Evolutionary conservation across 1,140 invertebrate species (phyloP).

Genomic region (Stegodyphus mimosarum): DNA sequence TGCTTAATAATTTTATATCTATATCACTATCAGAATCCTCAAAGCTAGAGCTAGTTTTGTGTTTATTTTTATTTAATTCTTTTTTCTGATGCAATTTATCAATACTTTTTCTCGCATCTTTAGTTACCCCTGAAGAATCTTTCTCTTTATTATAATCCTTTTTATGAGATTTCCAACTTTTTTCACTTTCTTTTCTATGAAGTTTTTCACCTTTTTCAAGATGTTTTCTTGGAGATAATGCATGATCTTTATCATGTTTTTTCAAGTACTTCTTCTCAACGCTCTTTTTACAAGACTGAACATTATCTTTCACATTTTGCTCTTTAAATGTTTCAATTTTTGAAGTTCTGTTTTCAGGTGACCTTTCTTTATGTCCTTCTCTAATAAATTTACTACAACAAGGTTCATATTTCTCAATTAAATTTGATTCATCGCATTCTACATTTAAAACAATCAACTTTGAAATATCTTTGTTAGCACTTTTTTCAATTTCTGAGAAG

Average conservation of each 20-base stretch:
- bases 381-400: conserved; percentile 14
- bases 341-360: conserved; percentile 5
- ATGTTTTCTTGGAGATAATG: no score
- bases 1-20: no score
- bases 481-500: conserved; percentile 20
- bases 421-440: conserved; percentile 25
- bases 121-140: neutral
- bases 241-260: neutral
- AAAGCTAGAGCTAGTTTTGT: conserved; percentile 21
- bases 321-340: neutral
- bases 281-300: conserved; percentile 24
- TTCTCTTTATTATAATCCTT: no score
- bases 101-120: conserved; percentile 3
- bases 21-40: no score
- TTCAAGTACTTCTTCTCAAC: conserved; percentile 46
- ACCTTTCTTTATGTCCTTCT: neutral
- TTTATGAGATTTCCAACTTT: no score
- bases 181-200: no score
- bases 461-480: conserved; percentile 44
- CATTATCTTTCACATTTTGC: neutral
- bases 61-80: conserved; percentile 41
- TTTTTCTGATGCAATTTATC: conserved; percentile 46
- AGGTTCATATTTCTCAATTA: conserved; percentile 4
- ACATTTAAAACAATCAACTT: conserved; percentile 46
- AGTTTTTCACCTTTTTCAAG: no score